Evolutionary conservation across 2,113 vertebrate species (phyloP), one percentile per base, ranked within the genome.

Genomic region (Alaudala cheleensis): DNA sequence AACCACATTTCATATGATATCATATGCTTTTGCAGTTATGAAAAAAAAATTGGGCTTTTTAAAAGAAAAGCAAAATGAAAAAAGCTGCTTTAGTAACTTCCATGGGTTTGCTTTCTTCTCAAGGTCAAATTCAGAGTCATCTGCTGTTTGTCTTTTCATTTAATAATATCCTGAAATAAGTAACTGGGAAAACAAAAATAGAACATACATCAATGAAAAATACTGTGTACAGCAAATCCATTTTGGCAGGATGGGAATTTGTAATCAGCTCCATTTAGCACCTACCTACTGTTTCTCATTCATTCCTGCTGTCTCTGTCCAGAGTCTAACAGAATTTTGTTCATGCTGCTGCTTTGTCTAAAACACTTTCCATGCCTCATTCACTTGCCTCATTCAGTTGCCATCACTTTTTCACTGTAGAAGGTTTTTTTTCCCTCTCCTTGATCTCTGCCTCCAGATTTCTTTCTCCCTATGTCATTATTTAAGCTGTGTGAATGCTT

Each of bases 381-480:
- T 94, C 93, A 51, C 82, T 94, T 94, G 71, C 66, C 58, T 95
- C 86, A 90, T 90, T 94, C 86, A 31, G 45, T 94, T 89, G 70
- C 87, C 49, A 53, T 90, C 42, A 26, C 67, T 93, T 94, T 81
- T 91, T 66, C 84, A 12, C 66, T 88, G 54, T 77, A 95, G 69
- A 45, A 29, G 25, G 3, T 0, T 64, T 58, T 24, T 66, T 72
- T 78, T 62, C 37, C 42, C 24, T 79, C 45, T 90, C n/a, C 74
- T 85, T 90, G 62, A 60, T 89, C 65, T 93, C 67, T 94, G 66
- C 81, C 58, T 94, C 66, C 51, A 77, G 60, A 87, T 95, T 81
- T 95, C 69, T 84, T 95, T 94, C 81, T 85, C 53, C 21, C 37
- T 65, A 17, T 79, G 70, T 90, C 54, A 85, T 91, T 84, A 79